A percentile compares a stretch with the other conserved stretches of the same genome.
These are phyloP conservation scores for Chromoteleia sp. DNA, from an alignment of 2,888 invertebrate genomes.

Conservation along the genomic window DNA sequence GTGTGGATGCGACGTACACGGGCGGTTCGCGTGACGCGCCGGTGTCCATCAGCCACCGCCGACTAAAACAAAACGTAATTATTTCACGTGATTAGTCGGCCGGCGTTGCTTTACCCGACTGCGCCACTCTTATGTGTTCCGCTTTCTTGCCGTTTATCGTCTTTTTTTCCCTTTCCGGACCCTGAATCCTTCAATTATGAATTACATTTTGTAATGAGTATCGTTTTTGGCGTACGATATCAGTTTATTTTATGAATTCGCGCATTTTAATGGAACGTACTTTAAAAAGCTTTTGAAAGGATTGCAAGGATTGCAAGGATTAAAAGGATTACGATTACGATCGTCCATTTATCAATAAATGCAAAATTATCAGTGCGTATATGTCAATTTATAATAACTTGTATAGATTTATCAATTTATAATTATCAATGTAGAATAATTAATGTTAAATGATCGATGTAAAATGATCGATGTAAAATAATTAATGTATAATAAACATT, in stretches of 20 bases:
- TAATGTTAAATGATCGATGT: too few species aligned
- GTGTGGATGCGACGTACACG: conserved; percentile 45
- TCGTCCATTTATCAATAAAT: too few species aligned
- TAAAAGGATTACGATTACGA: too few species aligned
- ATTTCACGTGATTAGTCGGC: conserved; percentile 82
- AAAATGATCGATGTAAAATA: too few species aligned
- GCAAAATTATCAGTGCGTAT: too few species aligned
- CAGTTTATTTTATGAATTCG: neutral
- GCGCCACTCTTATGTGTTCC: conserved; percentile 45
- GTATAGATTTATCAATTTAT: too few species aligned
- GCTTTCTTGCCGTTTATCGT: conserved; percentile 31
- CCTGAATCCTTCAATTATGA: conserved; percentile 47
- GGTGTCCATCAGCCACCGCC: conserved; percentile 78
- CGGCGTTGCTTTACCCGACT: conserved; percentile 40
- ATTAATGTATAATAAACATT: too few species aligned
- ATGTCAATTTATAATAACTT: too few species aligned
- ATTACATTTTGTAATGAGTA: conserved; percentile 14
- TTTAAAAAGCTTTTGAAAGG: too few species aligned
- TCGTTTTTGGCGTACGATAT: neutral
- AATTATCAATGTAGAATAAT: too few species aligned
- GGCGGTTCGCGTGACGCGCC: conserved; percentile 80
- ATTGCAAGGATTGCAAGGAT: too few species aligned
- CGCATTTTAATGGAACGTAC: too few species aligned
- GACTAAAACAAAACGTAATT: conserved; percentile 83
- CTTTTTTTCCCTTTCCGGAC: conserved; percentile 21